Base-by-base conservation (phyloP, 2,888 invertebrate species). In the Ecliptopera silaceata region DNA sequence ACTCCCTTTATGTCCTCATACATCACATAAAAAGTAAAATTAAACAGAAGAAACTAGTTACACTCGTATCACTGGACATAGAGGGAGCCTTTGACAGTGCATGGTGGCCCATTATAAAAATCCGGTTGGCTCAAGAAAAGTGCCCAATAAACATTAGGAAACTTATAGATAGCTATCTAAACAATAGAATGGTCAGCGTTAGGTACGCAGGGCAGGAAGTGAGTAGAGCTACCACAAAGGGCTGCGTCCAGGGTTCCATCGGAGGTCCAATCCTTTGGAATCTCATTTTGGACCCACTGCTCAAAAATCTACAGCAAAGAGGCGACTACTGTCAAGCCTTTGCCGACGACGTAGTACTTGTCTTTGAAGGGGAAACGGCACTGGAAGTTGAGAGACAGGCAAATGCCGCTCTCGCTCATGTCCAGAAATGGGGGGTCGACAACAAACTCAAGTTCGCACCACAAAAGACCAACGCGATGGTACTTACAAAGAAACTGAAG, bases 221-320 rank as follows among this genome's bases (percentile, higher is more conserved):
- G 4, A 12, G 11, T 0, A 47, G 26, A n/a, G 4, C 8, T 1
- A 47, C 38, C 1, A 29, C 12, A 0, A 47, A 47, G n/a, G 47
- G 47, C 6, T 46, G 45, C 20, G 47, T 47, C 1, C 46, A 46
- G 13, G 46, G 46, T 3, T 36, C 46, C 0, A 46, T 46, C 4
- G 38, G 47, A 1, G 47, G 47, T 1, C 47, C 47, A 12, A 49
- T 62, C 0, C 20, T 64, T 0, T 65, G 65, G 66, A 68, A 65
- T 39, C 22, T 68, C 0, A 38, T 65, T 0, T 42, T 66, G 8
- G 64, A 66, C 41, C 58, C 62, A 1, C 53, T 61, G 2, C 32
- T 47, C 1, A 11, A 22, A 5, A 13, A 13, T 1, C 42, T 56
- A 3, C 38, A 47, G 6, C 10, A 22, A 11, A 38, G 15, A 0